Conservation (phyloP, 2,797 vertebrate species). For the Yasuhikotakia modesta region DNA sequence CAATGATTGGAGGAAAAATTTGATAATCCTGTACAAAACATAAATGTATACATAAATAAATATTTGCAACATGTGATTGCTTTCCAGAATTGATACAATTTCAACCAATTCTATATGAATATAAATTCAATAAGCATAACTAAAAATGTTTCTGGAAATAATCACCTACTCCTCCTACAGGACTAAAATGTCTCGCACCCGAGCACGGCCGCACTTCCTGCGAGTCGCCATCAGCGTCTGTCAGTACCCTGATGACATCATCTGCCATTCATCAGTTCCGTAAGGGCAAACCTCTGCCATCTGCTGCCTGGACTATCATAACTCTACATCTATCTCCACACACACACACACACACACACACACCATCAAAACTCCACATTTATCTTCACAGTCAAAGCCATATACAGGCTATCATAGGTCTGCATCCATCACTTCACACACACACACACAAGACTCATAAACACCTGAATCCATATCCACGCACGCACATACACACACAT, state of each 20-base stretch:
- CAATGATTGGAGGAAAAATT: too few species aligned
- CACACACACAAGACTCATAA: conserved; percentile 59
- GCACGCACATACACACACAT: conserved; percentile 66
- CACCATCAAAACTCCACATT: conserved; percentile 80
- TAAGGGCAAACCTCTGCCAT: conserved; percentile 87
- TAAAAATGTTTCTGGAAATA: too few species aligned
- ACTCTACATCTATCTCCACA: conserved; percentile 52
- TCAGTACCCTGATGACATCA: conserved; percentile 96
- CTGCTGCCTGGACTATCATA: conserved; percentile 80
- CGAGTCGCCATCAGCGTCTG: conserved; percentile 82
- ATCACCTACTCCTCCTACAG: conserved; percentile 76
- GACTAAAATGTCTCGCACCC: conserved; percentile 87
- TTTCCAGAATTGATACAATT: too few species aligned
- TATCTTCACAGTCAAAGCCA: conserved; percentile 76
- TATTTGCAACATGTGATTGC: too few species aligned
- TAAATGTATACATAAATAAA: too few species aligned
- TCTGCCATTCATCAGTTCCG: conserved; percentile 91
- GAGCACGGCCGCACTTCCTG: conserved; percentile 82
- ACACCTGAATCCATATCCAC: conserved; percentile 50
- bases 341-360: conserved; percentile 36
- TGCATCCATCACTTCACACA: conserved; percentile 79
- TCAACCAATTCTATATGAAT: too few species aligned
- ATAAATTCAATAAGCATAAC: too few species aligned
- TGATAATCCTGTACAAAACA: too few species aligned
- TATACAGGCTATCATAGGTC: conserved; percentile 66